Percentiles rank a stretch among this genome's conserved stretches.
These are phyloP conservation scores for Dolichotis patagonum DNA, from an alignment of 2,113 vertebrate genomes.

Conservation along the genomic window DNA sequence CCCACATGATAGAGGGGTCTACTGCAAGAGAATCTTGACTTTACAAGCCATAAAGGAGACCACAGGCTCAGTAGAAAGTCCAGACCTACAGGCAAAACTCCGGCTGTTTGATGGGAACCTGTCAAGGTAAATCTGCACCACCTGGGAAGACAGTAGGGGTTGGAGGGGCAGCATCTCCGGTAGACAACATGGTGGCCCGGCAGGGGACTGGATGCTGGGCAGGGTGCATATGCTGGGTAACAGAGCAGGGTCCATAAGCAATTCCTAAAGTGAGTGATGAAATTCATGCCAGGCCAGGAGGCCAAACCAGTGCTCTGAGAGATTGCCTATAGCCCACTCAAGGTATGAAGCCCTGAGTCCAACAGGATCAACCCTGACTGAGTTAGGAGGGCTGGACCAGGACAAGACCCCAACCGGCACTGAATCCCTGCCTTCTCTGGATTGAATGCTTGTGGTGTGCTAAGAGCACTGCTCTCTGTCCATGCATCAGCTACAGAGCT, in stretches of 20 bases:
- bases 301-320: not conserved
- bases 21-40: not conserved
- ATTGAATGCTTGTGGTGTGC: not conserved
- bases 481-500: not conserved
- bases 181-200: not conserved
- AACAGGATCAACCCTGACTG: not conserved
- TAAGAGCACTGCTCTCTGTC: not conserved
- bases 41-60: not conserved
- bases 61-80: not conserved
- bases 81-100: not conserved
- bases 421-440: not conserved
- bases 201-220: not conserved
- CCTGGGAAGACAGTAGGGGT: not conserved
- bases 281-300: not conserved
- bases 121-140: not conserved
- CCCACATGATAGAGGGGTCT: not conserved
- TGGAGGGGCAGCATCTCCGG: not conserved
- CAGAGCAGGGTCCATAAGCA: not conserved
- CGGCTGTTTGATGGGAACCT: not conserved
- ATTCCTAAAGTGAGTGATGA: not conserved
- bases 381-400: not conserved
- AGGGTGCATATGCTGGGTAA: not conserved
- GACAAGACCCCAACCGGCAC: not conserved
- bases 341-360: not conserved
- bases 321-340: not conserved